Conservation (phyloP, 2,888 invertebrate species). For the Carcina quercana region DNA sequence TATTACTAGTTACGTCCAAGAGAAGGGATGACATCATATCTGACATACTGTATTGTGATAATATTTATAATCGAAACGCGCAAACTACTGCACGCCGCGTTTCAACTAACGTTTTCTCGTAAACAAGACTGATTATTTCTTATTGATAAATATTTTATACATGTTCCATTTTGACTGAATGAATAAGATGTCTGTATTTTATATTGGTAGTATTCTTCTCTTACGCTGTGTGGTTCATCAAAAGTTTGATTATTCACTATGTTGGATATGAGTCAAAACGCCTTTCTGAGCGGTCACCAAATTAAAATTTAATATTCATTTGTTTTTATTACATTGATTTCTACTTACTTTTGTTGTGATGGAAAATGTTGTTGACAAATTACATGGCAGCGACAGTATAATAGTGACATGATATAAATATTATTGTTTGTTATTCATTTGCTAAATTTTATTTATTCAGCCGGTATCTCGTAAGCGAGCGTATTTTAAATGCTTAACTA, state of each 20-base stretch:
- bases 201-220: conserved; percentile 63
- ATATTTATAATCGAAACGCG: conserved; percentile 57
- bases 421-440: conserved; percentile 68
- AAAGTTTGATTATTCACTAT: conserved; percentile 66
- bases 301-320: conserved; percentile 51
- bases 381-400: conserved; percentile 65
- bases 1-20: conserved; percentile 73
- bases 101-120: conserved; percentile 69
- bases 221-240: conserved; percentile 54
- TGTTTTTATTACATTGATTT: conserved; percentile 56
- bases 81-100: conserved; percentile 43
- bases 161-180: conserved; percentile 71
- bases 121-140: conserved; percentile 77
- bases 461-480: conserved; percentile 57
- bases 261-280: conserved; percentile 73
- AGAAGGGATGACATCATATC: conserved; percentile 76
- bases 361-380: conserved; percentile 71
- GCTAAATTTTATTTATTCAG: conserved; percentile 71
- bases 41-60: conserved; percentile 75
- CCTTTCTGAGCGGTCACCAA: conserved; percentile 72
- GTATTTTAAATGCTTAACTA: conserved; percentile 60
- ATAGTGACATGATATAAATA: conserved; percentile 45
- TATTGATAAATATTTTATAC: conserved; percentile 73
- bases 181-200: conserved; percentile 70
- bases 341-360: conserved; percentile 62